Evolutionary conservation across 2,797 vertebrate genomes (phyloP), one percentile per base, ranked within the genome.

Genomic region (Nyctalus aviator): DNA sequence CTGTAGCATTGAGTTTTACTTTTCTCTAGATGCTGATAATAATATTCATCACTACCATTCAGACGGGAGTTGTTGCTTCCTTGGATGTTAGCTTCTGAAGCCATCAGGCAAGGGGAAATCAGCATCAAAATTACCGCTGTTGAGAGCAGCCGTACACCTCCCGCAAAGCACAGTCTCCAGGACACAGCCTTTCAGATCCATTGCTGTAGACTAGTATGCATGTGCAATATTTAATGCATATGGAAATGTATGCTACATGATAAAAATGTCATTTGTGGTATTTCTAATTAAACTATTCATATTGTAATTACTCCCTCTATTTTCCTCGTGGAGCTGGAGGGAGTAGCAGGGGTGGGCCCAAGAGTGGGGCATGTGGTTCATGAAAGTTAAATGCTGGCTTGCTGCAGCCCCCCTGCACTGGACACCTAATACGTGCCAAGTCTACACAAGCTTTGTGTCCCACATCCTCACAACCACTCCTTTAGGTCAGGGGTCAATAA

Each of bases 1-100:
- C 57, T 92, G 89, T 84, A 81, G 90, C 62, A 78, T 90, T 77
- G 14, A 64, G 88, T 85, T 97, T 94, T 64, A 76, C 88, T 92
- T 92, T 85, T 81, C 81, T 78, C 68, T 59, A 25, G 72, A 84
- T 48, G 50, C 66, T 93, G 76, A 64, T 83, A 83, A 44, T 90
- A 78, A 84, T 53, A 81, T 53, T 89, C 92, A 78, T 37, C 0
- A 0, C 30, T 71, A 35, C 14, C 93, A 84, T n/a, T 87, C 84
- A 82, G 55, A 89, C 27, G 72, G n/a, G 41, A 71, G 37, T 25
- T 17, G 27, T 59, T 27, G 76, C 93, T 86, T 93, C 76, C 69
- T 81, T 32, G 83, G 86, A 75, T 73, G 62, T 27, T 15, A 44
- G 48, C 75, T 91, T 94, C 86, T 55, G 79, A 89, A 78, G 76